These are phyloP conservation scores for Crocuta crocuta DNA, from an alignment of 2,113 vertebrate genomes.

Conservation along the genomic window DNA sequence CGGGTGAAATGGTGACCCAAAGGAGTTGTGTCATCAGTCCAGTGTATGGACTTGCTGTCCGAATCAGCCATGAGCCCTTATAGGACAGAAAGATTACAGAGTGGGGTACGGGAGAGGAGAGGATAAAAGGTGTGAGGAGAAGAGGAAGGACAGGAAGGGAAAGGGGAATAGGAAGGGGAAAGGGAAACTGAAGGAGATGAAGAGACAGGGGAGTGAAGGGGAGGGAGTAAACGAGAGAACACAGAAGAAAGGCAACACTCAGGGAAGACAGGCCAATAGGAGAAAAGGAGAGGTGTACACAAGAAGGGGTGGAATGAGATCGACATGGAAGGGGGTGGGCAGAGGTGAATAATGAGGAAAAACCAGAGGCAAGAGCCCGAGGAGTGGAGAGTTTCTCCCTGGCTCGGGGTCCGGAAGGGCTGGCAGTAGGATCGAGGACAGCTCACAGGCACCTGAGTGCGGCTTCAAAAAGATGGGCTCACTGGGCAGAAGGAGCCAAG, in stretches of 20 bases:
- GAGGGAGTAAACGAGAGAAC: neutral
- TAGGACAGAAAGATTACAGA: slow-evolving; percentile 37
- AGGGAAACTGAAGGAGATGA: neutral
- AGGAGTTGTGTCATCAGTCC: slow-evolving; percentile 67
- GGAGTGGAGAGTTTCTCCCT: slow-evolving; percentile 47
- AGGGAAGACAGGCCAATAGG: neutral
- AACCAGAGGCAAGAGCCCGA: slow-evolving; percentile 65
- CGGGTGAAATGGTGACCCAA: slow-evolving; percentile 81
- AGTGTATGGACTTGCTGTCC: slow-evolving; percentile 76
- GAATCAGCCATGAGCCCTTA: slow-evolving; percentile 73
- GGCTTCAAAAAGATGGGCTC: slow-evolving; percentile 54
- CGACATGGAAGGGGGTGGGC: neutral
- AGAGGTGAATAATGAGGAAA: neutral
- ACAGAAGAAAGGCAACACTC: neutral
- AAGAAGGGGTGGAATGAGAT: neutral
- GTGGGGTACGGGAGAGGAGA: no score
- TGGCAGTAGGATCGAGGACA: slow-evolving; percentile 69
- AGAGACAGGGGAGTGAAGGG: neutral
- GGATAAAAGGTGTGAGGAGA: neutral
- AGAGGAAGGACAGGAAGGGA: neutral
- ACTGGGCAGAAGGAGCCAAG: slow-evolving; percentile 77
- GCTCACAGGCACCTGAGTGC: slow-evolving; percentile 71
- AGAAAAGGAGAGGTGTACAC: neutral
- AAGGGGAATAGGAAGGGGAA: neutral
- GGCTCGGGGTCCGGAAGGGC: slow-evolving; percentile 70